Evolutionary conservation across 2,113 vertebrate genomes (phyloP).

Genomic region (Myodes glareolus): DNA sequence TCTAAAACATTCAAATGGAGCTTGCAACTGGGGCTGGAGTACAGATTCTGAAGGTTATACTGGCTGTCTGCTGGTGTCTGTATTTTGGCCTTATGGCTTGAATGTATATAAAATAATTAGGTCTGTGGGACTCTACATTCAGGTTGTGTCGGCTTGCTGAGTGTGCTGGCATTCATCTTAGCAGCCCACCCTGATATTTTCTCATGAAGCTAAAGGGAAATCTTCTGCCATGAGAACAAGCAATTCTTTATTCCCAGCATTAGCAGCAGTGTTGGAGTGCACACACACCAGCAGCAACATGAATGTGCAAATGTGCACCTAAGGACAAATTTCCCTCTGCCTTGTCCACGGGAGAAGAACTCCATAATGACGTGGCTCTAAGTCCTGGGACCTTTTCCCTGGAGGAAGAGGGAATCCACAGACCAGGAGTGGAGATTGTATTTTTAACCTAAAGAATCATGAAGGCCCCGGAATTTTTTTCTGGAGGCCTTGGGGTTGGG

Average conservation of each 20-base stretch:
- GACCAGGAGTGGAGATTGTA: background rate
- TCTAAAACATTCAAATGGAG: background rate
- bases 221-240: background rate
- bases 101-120: background rate
- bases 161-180: background rate
- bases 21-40: background rate
- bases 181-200: background rate
- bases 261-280: background rate
- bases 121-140: background rate
- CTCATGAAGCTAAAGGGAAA: background rate
- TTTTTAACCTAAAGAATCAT: background rate
- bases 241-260: background rate
- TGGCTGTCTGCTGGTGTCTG: background rate
- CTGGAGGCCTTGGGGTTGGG: background rate
- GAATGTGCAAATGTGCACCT: background rate
- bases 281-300: background rate
- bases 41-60: background rate
- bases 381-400: background rate
- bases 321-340: background rate
- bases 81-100: background rate
- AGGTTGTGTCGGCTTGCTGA: background rate
- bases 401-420: background rate
- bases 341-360: background rate
- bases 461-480: background rate
- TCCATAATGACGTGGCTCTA: background rate